Evolutionary conservation across 2,113 vertebrate genomes (phyloP).

Genomic region (Cyprinodon brontotheroides): DNA sequence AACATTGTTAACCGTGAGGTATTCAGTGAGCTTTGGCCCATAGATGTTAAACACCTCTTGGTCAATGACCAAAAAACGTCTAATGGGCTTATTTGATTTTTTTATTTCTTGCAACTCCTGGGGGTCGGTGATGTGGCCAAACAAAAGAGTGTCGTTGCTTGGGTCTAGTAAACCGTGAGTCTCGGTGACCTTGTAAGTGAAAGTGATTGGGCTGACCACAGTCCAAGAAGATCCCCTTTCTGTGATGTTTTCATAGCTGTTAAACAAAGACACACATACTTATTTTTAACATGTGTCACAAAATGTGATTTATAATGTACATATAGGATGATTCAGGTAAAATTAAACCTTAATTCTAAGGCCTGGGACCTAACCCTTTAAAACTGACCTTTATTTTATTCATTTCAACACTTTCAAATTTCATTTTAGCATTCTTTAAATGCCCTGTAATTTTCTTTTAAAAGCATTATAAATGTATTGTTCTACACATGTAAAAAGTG

Average conservation of each 20-base stretch:
- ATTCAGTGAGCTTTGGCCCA: conserved; percentile 64
- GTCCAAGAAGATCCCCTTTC: conserved; percentile 79
- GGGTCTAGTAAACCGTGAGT: conserved; percentile 78
- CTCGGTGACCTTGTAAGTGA: conserved; percentile 83
- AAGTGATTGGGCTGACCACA: conserved; percentile 81
- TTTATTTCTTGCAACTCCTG: conserved; percentile 67
- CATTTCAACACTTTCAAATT: no score
- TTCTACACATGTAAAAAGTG: no score
- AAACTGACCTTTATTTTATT: no score
- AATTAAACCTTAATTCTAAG: no score
- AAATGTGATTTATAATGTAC: background rate
- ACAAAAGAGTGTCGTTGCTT: conserved; percentile 78
- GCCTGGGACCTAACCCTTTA: no score
- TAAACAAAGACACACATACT: conserved; percentile 37
- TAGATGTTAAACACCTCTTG: conserved; percentile 80
- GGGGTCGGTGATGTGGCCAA: conserved; percentile 78
- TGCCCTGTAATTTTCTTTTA: no score
- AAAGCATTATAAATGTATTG: no score
- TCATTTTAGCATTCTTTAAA: no score
- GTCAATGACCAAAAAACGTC: conserved; percentile 83
- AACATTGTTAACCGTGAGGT: conserved; percentile 78
- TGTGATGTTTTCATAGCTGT: conserved; percentile 75
- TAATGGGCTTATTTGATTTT: conserved; percentile 68
- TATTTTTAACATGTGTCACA: no score
- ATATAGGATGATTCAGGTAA: no score